Percentiles rank a stretch among this genome's conserved stretches.
Conservation (phyloP, 2,888 invertebrate genomes). For the Agelastica alni region DNA sequence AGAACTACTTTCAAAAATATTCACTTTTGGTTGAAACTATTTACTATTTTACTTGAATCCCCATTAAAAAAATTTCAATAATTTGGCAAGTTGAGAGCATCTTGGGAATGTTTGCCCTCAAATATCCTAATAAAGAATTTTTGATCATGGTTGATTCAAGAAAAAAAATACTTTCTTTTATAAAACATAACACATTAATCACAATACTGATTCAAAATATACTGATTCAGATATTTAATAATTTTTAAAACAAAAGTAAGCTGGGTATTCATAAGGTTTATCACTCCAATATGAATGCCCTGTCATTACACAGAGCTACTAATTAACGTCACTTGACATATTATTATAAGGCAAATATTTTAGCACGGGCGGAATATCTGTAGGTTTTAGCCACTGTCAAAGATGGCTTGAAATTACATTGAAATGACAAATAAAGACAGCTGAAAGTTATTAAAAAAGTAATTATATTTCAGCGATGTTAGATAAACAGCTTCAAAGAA, state of each 20-base stretch:
- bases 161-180: constrained; percentile 18
- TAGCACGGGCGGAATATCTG: constrained; percentile 21
- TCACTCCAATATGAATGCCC: constrained; percentile 11
- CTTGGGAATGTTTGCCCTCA: constrained; percentile 44
- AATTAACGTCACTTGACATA: constrained; percentile 6
- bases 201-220: neutral
- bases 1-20: constrained; percentile 37
- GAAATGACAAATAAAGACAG: constrained; percentile 1
- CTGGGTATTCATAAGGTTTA: no score
- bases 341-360: constrained; percentile 17
- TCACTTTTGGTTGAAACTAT: constrained; percentile 39
- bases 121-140: constrained; percentile 16
- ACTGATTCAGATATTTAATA: neutral
- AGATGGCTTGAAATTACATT: neutral
- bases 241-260: constrained; percentile 11
- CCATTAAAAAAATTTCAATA: constrained; percentile 26
- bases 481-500: no score
- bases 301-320: constrained; percentile 14
- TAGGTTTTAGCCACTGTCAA: constrained; percentile 3
- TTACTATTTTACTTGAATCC: constrained; percentile 37
- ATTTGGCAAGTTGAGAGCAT: constrained; percentile 35
- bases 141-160: constrained; percentile 6
- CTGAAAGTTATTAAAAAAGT: no score
- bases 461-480: no score
- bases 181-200: constrained; percentile 12